Percentiles rank a stretch among this genome's conserved stretches.
These are phyloP conservation scores for Mallateleia sp. DNA, from an alignment of 2,888 invertebrate species.

Conservation along the genomic window DNA sequence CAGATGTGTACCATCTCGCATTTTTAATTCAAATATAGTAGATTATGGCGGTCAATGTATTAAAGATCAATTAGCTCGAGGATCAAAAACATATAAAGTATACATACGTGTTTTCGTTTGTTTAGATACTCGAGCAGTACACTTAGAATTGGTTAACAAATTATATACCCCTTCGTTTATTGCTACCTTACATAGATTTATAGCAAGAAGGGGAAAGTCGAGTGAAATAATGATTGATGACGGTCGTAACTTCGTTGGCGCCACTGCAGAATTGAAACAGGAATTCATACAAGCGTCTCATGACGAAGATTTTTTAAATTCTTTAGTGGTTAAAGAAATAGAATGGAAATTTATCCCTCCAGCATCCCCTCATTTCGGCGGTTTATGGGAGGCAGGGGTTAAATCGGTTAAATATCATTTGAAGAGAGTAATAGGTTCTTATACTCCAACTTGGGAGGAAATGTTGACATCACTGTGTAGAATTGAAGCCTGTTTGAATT, in stretches of 20 bases:
- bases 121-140: no score
- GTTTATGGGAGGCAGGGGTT: slow-evolving; percentile 1
- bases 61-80: no score
- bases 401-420: background rate
- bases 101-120: no score
- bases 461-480: slow-evolving; percentile 1
- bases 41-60: no score
- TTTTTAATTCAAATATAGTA: no score
- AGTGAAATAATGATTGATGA: background rate
- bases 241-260: slow-evolving; percentile 8
- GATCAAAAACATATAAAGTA: no score
- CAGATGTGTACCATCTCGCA: no score
- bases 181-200: background rate
- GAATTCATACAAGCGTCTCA: background rate
- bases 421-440: background rate
- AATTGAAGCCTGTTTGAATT: slow-evolving; percentile 29
- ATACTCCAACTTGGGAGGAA: slow-evolving; percentile 4
- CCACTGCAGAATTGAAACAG: background rate
- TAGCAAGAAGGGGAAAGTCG: slow-evolving; percentile 4
- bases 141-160: slow-evolving; percentile 4
- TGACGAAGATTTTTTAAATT: slow-evolving; percentile 7
- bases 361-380: slow-evolving; percentile 8
- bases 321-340: background rate
- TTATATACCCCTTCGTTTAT: slow-evolving; percentile 1
- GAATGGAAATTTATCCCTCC: slow-evolving; percentile 18